Evolutionary conservation across 2,888 invertebrate genomes (phyloP), one percentile per base, ranked within the genome.

Genomic region (Cryptocephalus primarius): DNA sequence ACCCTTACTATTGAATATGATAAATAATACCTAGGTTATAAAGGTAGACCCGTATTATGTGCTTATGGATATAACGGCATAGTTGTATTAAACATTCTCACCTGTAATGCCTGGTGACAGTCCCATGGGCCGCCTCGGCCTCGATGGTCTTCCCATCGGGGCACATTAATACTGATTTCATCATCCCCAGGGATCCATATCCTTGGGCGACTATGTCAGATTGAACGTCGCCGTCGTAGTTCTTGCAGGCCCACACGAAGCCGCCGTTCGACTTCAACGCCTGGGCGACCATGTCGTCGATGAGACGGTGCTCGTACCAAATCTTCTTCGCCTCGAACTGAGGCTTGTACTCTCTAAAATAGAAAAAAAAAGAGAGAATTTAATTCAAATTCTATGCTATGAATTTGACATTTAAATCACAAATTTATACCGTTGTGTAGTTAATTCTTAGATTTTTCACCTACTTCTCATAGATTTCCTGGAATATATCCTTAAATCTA

Each of bases 221-320:
- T 71, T 90, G 90, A 6, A 92, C 91, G 64, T 92, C 92, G 33
- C 92, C 92, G 63, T 90, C 89, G 65, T 92, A 92, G 72, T 92
- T 92, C 73, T 92, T 92, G 73, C 91, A 91, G 13, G 89, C 84
- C 92, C 92, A 92, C 42, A 92, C 85, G 67, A 91, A 91, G 9
- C 86, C 88, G 46, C 92, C 92, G 14, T 76, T 75, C 32, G 89
- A 84, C 72, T 92, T 90, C 42, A 90, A 71, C 2, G 76, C 82
- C 68, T 90, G 88, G 33, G 90, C 90, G 32, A 92, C 91, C 89
- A 90, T 90, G 68, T 92, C 91, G 66, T 92, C 92, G 62, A 92
- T 92, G 48, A 92, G 74, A 43, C 91, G 78, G 69, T 92, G 92
- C 69, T 92, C 91, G 66, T 92, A 92, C 88, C 89, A 91, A 60